phyloP scores from a whole-genome alignment of 92 coral and sea anemone species.

The Palythoa grandiflora region DNA sequence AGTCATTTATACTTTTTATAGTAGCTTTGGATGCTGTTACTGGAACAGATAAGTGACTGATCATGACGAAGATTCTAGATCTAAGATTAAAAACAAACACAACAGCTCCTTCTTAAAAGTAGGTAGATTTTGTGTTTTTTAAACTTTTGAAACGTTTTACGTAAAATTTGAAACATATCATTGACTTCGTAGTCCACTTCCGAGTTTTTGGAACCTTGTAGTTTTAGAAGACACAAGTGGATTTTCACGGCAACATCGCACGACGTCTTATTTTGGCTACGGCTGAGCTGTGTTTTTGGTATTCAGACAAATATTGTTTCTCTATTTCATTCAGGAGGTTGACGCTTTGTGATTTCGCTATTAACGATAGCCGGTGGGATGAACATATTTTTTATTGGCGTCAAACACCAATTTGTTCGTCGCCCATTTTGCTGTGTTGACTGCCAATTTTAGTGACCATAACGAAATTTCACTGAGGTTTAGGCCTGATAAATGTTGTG shows the following conservation, averaged over 20 bases:
- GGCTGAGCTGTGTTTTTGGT: constrained; percentile 63
- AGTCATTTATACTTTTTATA: too few relatives aligned
- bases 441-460: too few relatives aligned
- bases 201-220: neutral
- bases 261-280: constrained; percentile 64
- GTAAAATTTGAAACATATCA: too few relatives aligned
- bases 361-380: constrained; percentile 61
- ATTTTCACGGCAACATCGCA: constrained; percentile 66
- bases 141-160: too few relatives aligned
- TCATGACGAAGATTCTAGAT: too few relatives aligned
- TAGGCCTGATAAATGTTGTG: constrained; percentile 39
- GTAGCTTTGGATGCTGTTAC: too few relatives aligned
- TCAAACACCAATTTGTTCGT: constrained; percentile 52
- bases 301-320: constrained; percentile 43
- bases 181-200: too few relatives aligned
- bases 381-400: constrained; percentile 58
- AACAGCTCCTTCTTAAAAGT: too few relatives aligned
- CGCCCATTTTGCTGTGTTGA: constrained; percentile 28
- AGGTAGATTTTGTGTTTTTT: too few relatives aligned
- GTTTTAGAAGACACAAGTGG: constrained; percentile 8
- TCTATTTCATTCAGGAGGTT: neutral
- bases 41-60: too few relatives aligned
- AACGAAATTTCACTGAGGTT: constrained; percentile 54
- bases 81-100: too few relatives aligned
- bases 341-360: constrained; percentile 18